These are phyloP conservation scores for Brassicogethes aeneus DNA, from an alignment of 2,888 invertebrate species.

Conservation along the genomic window DNA sequence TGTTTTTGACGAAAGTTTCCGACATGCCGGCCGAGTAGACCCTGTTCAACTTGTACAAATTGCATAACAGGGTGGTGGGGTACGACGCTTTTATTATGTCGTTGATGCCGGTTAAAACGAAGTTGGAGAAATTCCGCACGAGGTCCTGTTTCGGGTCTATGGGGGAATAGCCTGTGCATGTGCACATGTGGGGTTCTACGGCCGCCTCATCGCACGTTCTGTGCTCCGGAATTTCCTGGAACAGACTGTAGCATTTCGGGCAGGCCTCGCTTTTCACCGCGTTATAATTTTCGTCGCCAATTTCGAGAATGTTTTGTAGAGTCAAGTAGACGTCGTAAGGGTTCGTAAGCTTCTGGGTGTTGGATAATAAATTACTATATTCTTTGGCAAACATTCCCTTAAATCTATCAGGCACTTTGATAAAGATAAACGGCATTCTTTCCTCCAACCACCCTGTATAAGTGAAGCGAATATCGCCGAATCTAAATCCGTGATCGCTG, in stretches of 20 bases:
- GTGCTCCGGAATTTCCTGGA: conserved; percentile 45
- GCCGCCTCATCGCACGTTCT: conserved; percentile 60
- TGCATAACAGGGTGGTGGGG: no score
- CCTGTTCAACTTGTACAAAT: conserved; percentile 24
- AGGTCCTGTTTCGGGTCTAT: conserved; percentile 41
- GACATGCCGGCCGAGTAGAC: conserved; percentile 23
- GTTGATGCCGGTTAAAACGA: conserved; percentile 35
- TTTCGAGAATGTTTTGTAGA: conserved; percentile 52
- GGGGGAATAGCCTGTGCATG: conserved; percentile 51
- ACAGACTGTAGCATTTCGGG: conserved; percentile 54
- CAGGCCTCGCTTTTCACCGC: conserved; percentile 44
- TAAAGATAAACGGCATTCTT: conserved; percentile 65
- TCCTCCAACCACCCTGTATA: conserved; percentile 73
- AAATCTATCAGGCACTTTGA: conserved; percentile 58
- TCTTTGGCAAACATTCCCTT: conserved; percentile 46
- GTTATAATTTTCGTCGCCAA: conserved; percentile 39
- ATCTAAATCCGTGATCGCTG: conserved; percentile 74
- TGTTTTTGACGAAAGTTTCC: conserved; percentile 16
- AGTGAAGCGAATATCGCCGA: conserved; percentile 60
- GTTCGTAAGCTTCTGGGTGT: conserved; percentile 60
- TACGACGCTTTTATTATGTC: conserved; percentile 8
- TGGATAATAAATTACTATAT: conserved; percentile 48
- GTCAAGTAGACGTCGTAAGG: conserved; percentile 73
- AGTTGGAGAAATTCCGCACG: conserved; percentile 45
- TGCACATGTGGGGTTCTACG: conserved; percentile 65